Conservation (phyloP, 2,888 invertebrate species). For the Habrosyne pyritoides region DNA sequence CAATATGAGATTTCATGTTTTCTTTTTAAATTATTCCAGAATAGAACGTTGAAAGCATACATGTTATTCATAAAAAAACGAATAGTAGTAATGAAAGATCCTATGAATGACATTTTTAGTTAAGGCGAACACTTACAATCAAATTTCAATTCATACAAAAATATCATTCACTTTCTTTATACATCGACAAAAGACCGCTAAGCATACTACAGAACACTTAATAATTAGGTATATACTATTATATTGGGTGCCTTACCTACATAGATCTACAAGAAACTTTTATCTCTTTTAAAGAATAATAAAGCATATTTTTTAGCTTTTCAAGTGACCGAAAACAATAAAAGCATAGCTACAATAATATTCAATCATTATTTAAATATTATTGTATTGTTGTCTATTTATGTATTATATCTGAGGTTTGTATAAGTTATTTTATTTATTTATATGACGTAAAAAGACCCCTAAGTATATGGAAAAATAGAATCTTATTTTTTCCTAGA, state of each 20-base stretch:
- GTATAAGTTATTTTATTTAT: too few relatives aligned
- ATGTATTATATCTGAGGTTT: background rate
- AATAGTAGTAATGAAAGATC: background rate
- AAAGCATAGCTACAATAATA: background rate
- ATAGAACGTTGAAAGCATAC: background rate
- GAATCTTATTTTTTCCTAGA: too few relatives aligned
- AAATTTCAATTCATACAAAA: conserved; percentile 78
- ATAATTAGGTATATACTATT: background rate
- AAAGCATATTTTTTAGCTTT: background rate
- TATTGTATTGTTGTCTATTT: background rate
- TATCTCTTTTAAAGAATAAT: background rate
- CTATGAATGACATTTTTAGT: conserved; percentile 46
- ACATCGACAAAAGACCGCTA: conserved; percentile 69
- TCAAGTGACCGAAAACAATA: background rate
- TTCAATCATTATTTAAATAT: background rate
- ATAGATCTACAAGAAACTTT: background rate
- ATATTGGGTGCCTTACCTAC: background rate
- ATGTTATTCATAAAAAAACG: conserved; percentile 1
- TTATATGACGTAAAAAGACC: background rate
- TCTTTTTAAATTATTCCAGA: conserved; percentile 17
- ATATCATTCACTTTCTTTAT: conserved; percentile 78
- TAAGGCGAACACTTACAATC: conserved; percentile 69
- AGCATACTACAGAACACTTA: conserved; percentile 57
- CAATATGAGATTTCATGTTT: conserved; percentile 32
- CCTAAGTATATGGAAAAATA: background rate